Conservation (phyloP, 2,797 vertebrate genomes). For the Phrynocephalus guinanensis region DNA sequence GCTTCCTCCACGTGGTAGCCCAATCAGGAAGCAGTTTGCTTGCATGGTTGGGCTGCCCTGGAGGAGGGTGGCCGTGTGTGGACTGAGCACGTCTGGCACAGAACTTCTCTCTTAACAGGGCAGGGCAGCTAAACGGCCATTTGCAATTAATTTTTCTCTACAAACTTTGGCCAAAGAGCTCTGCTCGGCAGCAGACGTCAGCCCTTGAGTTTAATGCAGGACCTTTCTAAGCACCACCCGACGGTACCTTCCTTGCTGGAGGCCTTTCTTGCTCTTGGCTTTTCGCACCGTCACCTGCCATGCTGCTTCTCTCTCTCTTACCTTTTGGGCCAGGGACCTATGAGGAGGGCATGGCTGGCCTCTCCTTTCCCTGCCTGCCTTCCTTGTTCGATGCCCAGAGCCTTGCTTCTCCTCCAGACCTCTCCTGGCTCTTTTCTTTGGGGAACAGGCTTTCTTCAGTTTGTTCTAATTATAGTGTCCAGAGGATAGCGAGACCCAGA, state of each 20-base stretch:
- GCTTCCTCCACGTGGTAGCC: neutral
- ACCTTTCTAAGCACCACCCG: neutral
- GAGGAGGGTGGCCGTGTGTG: neutral
- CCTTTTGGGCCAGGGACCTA: neutral
- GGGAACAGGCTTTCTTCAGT: slow-evolving; percentile 14
- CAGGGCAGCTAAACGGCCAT: neutral
- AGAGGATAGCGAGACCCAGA: slow-evolving; percentile 20
- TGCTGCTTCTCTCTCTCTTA: neutral
- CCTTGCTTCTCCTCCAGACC: neutral
- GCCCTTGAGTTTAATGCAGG: neutral
- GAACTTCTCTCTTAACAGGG: neutral
- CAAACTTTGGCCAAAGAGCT: neutral
- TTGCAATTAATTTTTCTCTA: neutral
- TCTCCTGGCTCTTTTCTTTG: neutral
- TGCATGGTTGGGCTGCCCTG: neutral
- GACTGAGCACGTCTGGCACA: neutral
- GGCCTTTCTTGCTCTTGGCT: neutral
- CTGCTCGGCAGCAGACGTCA: too few species aligned
- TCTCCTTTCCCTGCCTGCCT: neutral
- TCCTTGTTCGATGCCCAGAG: slow-evolving; percentile 5
- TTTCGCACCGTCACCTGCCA: fast-evolving
- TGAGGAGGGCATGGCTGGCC: too few species aligned
- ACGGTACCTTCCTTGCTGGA: too few species aligned
- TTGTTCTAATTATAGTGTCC: slow-evolving; percentile 22
- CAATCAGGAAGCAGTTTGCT: neutral